Conservation (phyloP, 1,140 invertebrate species). For the Drosophila varians region DNA sequence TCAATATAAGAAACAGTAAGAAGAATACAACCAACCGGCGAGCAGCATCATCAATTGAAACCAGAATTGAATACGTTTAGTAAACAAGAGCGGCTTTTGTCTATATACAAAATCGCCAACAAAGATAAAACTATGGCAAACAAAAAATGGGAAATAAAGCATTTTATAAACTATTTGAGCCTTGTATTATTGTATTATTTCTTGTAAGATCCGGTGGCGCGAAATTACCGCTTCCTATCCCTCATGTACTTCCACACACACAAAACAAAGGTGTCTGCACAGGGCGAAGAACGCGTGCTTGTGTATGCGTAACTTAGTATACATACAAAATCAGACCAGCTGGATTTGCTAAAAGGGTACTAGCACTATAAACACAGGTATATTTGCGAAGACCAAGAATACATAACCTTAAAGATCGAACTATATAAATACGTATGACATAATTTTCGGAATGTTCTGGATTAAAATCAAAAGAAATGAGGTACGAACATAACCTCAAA, state of each 20-base stretch:
- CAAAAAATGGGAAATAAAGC: conserved; percentile 65
- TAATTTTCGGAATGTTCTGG: conserved; percentile 19
- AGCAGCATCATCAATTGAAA: conserved; percentile 34
- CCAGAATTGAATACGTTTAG: conserved; percentile 24
- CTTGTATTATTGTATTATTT: background rate
- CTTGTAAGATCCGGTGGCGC: conserved; percentile 20
- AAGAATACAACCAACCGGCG: conserved; percentile 10
- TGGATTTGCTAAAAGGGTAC: conserved; percentile 22
- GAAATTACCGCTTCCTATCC: conserved; percentile 68
- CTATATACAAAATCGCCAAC: conserved; percentile 36
- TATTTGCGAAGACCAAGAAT: background rate
- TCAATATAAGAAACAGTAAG: conserved; percentile 29
- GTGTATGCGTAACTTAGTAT: conserved; percentile 59
- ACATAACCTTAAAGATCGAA: conserved; percentile 20
- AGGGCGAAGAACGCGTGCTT: conserved; percentile 3
- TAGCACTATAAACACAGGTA: conserved; percentile 1
- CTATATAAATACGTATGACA: conserved; percentile 7
- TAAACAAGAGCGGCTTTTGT: conserved; percentile 34
- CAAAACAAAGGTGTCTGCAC: conserved; percentile 4
- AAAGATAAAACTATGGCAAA: conserved; percentile 40
- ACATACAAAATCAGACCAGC: conserved; percentile 56
- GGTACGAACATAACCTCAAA: conserved; percentile 21
- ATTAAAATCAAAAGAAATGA: conserved; percentile 1
- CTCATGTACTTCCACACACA: conserved; percentile 7
- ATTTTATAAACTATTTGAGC: conserved; percentile 65